These are phyloP conservation scores for Tor tambroides DNA, from an alignment of 2,113 vertebrate species.

Conservation along the genomic window DNA sequence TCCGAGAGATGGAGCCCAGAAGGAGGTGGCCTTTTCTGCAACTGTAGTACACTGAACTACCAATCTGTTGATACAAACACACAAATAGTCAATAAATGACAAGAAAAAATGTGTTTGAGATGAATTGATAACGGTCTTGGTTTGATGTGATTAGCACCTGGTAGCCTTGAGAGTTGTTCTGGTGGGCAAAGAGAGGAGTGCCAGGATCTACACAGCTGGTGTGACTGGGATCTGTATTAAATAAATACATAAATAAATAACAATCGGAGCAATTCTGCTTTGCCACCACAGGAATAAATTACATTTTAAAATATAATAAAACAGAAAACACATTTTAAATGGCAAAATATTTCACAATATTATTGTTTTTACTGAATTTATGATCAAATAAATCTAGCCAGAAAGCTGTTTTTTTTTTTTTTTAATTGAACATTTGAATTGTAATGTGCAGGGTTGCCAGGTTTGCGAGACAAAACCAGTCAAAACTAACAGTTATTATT, in stretches of 20 bases:
- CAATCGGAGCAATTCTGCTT: too few species aligned
- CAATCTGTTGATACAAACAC: slow-evolving; percentile 72
- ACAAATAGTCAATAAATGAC: neutral
- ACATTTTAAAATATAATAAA: too few species aligned
- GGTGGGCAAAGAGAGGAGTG: slow-evolving; percentile 87
- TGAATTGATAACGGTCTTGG: neutral
- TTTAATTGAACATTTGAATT: too few species aligned
- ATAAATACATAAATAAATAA: slow-evolving; percentile 14
- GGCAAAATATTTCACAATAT: too few species aligned
- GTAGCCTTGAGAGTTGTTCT: slow-evolving; percentile 95
- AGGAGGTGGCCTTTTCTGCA: slow-evolving; percentile 96
- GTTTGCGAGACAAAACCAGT: too few species aligned
- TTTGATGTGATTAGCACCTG: slow-evolving; percentile 77
- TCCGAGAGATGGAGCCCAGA: slow-evolving; percentile 94
- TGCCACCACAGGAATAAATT: too few species aligned
- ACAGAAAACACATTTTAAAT: too few species aligned
- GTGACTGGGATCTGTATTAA: slow-evolving; percentile 86
- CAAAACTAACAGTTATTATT: neutral
- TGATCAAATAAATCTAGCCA: neutral
- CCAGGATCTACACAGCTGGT: slow-evolving; percentile 90
- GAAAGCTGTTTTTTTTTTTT: neutral
- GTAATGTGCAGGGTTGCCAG: too few species aligned
- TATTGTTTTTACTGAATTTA: neutral
- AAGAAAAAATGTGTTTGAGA: neutral
- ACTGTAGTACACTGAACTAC: slow-evolving; percentile 88